Percentiles rank a stretch among this genome's conserved stretches.
Evolutionary conservation across 2,888 invertebrate genomes (phyloP).

Genomic region (Malacosoma neustria): DNA sequence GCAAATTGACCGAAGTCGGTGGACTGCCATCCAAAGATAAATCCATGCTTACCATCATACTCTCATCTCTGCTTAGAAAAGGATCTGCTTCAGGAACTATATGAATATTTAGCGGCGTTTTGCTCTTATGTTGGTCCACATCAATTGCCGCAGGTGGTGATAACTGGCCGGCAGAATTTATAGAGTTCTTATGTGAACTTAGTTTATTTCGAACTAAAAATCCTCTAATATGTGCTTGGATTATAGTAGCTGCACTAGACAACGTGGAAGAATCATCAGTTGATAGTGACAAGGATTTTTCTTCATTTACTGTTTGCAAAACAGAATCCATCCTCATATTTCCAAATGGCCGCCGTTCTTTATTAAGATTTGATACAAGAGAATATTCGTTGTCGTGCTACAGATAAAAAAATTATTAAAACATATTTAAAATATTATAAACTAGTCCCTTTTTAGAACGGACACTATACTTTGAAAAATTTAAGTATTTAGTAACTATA

Average conservation of each 20-base stretch:
- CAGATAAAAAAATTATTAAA: slow-evolving; percentile 24
- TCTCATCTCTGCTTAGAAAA: slow-evolving; percentile 58
- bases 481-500: no score
- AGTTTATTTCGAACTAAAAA: slow-evolving; percentile 76
- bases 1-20: slow-evolving; percentile 52
- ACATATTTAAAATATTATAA: no score
- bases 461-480: no score
- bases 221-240: slow-evolving; percentile 81
- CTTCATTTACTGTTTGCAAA: slow-evolving; percentile 69
- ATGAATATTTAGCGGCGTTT: slow-evolving; percentile 62
- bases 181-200: slow-evolving; percentile 55
- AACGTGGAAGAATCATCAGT: slow-evolving; percentile 67
- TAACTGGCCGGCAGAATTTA: slow-evolving; percentile 42
- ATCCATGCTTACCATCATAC: slow-evolving; percentile 54
- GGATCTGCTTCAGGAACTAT: slow-evolving; percentile 52
- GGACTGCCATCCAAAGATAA: slow-evolving; percentile 58
- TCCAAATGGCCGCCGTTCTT: slow-evolving; percentile 48
- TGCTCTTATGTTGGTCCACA: slow-evolving; percentile 38
- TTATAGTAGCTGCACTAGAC: slow-evolving; percentile 77
- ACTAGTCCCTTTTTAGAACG: no score
- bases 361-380: slow-evolving; percentile 22
- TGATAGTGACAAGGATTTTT: slow-evolving; percentile 63
- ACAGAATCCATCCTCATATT: slow-evolving; percentile 62
- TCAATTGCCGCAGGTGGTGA: slow-evolving; percentile 43
- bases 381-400: slow-evolving; percentile 37